phyloP scores from a whole-genome alignment of 2,113 vertebrate species.

The Pyrgilauda ruficollis region DNA sequence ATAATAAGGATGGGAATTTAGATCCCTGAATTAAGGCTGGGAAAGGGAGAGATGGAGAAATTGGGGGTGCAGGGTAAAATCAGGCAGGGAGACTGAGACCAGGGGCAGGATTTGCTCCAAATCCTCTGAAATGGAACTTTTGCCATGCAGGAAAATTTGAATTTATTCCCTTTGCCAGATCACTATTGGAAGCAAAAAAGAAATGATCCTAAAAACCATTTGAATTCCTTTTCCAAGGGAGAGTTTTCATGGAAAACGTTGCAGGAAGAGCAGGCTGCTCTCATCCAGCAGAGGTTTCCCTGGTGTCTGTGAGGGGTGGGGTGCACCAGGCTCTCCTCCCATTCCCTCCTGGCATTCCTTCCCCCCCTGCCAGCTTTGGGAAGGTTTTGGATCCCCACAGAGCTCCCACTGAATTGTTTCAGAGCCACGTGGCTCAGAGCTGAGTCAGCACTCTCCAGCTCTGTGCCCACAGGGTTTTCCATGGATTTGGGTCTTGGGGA shows the following conservation, averaged over 20 bases:
- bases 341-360: neutral
- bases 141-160: neutral
- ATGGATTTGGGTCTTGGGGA: neutral
- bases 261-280: neutral
- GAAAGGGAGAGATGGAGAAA: neutral
- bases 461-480: neutral
- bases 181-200: neutral
- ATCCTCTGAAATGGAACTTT: neutral
- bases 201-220: rapidly evolving
- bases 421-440: neutral
- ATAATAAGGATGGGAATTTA: neutral
- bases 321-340: neutral
- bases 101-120: neutral
- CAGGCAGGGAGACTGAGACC: neutral
- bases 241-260: neutral
- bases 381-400: neutral
- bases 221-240: neutral
- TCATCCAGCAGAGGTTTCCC: neutral
- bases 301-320: neutral
- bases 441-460: neutral
- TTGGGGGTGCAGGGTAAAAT: neutral
- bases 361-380: neutral
- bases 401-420: neutral
- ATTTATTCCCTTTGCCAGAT: neutral
- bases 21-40: neutral